Base-by-base conservation (phyloP, 1,140 invertebrate genomes). In the Spodoptera litura region DNA sequence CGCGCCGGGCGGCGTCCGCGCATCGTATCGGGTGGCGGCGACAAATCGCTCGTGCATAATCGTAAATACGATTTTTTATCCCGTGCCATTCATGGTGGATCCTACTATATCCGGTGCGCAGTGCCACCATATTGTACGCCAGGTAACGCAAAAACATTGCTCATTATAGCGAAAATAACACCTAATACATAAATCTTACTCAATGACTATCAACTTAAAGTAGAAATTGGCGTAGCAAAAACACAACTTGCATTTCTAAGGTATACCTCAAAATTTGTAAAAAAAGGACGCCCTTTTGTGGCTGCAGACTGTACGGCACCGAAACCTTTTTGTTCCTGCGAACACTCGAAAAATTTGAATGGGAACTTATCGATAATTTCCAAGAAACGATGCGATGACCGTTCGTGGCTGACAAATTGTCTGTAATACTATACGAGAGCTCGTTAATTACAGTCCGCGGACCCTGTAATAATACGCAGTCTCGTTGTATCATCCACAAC, bases 21-120 rank as follows among this genome's bases (percentile, higher is more conserved):
- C 72, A 81, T 83, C 85, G 87, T 92, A 93, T 75, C 73, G 73
- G 59, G 20, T 94, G 91, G 91, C 93, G 82, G 80, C 81, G 90
- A 91, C 91, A 94, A 93, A 93, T 93, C 89, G 89, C 87, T 93
- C 89, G 91, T 93, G 89, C 86, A 94, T 93, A 92, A 92, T 94
- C 89, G 89, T 89, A 93, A 93, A 93, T 93, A 88, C 81, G 81
- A 82, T 92, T 94, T 88, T 93, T 94, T 91, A 87, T 85, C 83
- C 76, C 59, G 61, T 55, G 44, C 87, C 84, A 91, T 90, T 92
- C 83, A 88, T 76, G 83, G 81, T 87, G 84, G 80, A 88, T 87
- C 86, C 73, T 66, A 81, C 85, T 92, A 93, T 93, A 93, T 94
- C 93, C 93, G 91, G 93, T 89, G 84, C 79, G 81, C 68, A 66